These are phyloP conservation scores for Oreonectes daqikongensis DNA, from an alignment of 2,797 vertebrate genomes.

Conservation along the genomic window DNA sequence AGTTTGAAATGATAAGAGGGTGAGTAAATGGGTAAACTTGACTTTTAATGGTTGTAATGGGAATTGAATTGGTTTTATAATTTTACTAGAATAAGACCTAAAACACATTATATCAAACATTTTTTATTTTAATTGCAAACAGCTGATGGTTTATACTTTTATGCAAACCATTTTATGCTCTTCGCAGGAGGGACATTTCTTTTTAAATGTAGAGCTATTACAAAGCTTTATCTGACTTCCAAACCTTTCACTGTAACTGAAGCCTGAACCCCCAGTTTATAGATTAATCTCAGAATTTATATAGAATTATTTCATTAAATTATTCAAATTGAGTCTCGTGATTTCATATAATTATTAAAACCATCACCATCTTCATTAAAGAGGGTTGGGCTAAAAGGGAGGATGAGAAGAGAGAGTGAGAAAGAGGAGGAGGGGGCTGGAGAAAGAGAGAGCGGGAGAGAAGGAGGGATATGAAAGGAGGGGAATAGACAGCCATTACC, in stretches of 20 bases:
- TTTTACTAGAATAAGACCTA: no score
- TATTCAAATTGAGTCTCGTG: conserved; percentile 1
- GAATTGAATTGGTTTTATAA: no score
- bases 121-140: no score
- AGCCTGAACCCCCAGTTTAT: background rate
- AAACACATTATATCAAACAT: no score
- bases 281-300: no score
- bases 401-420: conserved; percentile 39
- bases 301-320: background rate
- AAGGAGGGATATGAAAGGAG: conserved; percentile 59
- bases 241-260: background rate
- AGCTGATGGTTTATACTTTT: no score
- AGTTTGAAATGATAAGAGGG: no score
- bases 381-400: conserved; percentile 27
- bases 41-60: no score
- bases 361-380: conserved; percentile 25
- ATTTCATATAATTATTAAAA: conserved; percentile 15
- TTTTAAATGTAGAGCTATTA: no score
- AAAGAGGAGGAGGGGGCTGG: conserved; percentile 37
- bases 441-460: conserved; percentile 59
- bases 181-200: no score
- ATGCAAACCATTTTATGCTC: no score
- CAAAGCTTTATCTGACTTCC: background rate
- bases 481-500: conserved; percentile 62
- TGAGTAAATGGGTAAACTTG: no score